phyloP scores from a whole-genome alignment of 2,797 vertebrate species.

The Phoxinus dragarum region DNA sequence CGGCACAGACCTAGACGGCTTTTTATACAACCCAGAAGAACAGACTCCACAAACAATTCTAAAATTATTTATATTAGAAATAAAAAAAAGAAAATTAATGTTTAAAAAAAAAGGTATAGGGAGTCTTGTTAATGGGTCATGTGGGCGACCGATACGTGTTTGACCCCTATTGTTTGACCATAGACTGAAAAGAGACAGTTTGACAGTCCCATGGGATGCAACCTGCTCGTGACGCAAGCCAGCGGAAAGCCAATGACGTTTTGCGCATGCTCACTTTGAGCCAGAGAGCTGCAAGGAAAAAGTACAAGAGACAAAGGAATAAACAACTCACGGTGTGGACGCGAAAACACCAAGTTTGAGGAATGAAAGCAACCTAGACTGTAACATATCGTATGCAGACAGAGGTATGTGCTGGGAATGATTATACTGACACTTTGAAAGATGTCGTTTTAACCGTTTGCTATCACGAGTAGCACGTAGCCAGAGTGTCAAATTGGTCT shows the following conservation, averaged over 20 bases:
- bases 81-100: too few species aligned
- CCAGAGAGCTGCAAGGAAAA: slow-evolving; percentile 70
- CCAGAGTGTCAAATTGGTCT: slow-evolving; percentile 49
- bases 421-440: background rate
- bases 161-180: background rate
- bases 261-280: slow-evolving; percentile 77
- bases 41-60: background rate
- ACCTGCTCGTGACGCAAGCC: slow-evolving; percentile 72
- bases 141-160: background rate
- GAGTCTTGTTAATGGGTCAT: background rate
- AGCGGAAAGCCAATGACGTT: slow-evolving; percentile 67
- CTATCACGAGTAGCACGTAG: slow-evolving; percentile 55
- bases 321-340: slow-evolving; percentile 57
- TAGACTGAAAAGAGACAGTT: too few species aligned
- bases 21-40: background rate
- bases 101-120: background rate
- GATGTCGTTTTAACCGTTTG: slow-evolving; percentile 12
- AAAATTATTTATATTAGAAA: background rate
- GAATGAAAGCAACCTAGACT: slow-evolving; percentile 34
- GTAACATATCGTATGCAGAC: background rate
- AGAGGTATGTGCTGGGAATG: slow-evolving; percentile 32
- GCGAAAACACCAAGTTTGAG: slow-evolving; percentile 20
- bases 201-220: slow-evolving; percentile 64
- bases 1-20: background rate
- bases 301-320: slow-evolving; percentile 79